Evolutionary conservation across 2,888 invertebrate species (phyloP), one percentile per base, ranked within the genome.

Genomic region (Gasteruption jaculator): DNA sequence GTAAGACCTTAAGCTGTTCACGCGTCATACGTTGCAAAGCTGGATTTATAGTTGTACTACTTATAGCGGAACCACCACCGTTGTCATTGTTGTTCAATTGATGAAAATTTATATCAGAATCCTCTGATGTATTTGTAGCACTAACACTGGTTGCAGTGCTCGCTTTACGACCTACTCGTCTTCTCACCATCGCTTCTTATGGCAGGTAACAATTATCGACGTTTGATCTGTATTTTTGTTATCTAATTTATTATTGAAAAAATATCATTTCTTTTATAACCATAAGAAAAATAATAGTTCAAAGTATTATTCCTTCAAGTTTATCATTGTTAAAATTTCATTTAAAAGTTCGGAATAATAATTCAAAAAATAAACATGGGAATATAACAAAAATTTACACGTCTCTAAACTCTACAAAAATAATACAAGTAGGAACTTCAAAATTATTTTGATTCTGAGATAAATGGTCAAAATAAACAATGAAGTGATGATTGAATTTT

Each of bases 1-100:
- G 55, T 55, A 62, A 56, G 52, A 58, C 51, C 53, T 57, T 60
- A 59, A 64, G 58, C 52, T 61, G 58, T 57, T 60, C 62, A 47
- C 58, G 57, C 43, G 58, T 56, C 57, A 61, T 60, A 52, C 56
- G 57, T 53, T 57, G 60, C 51, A 60, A 56, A 41, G 51, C 51
- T 47, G 63, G 50, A 45, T 53, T 46, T 50, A 59, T 38, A 41
- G 50, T 50, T 41, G 54, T 58, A 43, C 54, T 48, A 53, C 51
- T 59, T 38, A 49, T 52, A 34, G 54, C 57, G n/a, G n/a, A n/a
- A n/a, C n/a, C n/a, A 37, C 55, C 50, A 33, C 52, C 52, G 48
- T 53, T 58, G 52, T 45, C 49, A 33, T 51, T 52, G 48, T 53
- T 58, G 52, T 45, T 49, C 38, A 47, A 50, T 38, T 52, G 55